These are phyloP conservation scores for Drosophila setosimentum DNA, from an alignment of 2,888 invertebrate species.

Conservation along the genomic window DNA sequence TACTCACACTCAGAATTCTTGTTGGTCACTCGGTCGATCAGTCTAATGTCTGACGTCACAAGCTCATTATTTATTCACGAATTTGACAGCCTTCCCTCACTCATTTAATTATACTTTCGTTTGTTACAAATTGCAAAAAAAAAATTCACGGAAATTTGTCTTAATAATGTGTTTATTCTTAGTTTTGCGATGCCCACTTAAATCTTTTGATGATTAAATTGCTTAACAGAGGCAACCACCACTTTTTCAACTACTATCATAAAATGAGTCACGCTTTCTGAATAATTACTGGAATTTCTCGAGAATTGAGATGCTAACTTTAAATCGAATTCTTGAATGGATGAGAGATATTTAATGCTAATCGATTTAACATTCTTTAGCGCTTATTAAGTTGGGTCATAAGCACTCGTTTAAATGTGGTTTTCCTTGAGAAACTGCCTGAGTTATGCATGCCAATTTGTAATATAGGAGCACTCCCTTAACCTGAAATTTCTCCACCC, in stretches of 20 bases:
- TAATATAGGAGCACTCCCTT: background rate
- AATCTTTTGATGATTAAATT: slow-evolving; percentile 38
- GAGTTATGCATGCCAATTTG: background rate
- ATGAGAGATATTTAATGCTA: slow-evolving; percentile 12
- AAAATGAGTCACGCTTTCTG: slow-evolving; percentile 52
- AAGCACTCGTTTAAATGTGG: background rate
- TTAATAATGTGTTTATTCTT: slow-evolving; percentile 60
- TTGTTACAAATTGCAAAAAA: slow-evolving; percentile 23
- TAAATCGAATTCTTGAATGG: background rate
- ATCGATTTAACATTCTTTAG: background rate
- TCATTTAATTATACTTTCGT: slow-evolving; percentile 5
- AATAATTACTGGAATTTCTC: slow-evolving; percentile 51
- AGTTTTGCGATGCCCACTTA: slow-evolving; percentile 32
- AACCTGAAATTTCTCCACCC: background rate
- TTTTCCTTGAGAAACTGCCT: background rate
- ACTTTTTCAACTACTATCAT: background rate
- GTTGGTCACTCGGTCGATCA: slow-evolving; percentile 50
- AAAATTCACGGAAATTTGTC: slow-evolving; percentile 65
- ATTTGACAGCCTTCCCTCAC: slow-evolving; percentile 22
- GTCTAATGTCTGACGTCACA: slow-evolving; percentile 61
- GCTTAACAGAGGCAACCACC: slow-evolving; percentile 5
- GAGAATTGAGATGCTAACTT: slow-evolving; percentile 37
- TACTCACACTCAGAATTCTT: background rate
- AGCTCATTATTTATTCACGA: slow-evolving; percentile 34
- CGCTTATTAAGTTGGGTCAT: background rate